Evolutionary conservation across 2,113 vertebrate genomes (phyloP), one percentile per base, ranked within the genome.

Genomic region (Ursus arctos): DNA sequence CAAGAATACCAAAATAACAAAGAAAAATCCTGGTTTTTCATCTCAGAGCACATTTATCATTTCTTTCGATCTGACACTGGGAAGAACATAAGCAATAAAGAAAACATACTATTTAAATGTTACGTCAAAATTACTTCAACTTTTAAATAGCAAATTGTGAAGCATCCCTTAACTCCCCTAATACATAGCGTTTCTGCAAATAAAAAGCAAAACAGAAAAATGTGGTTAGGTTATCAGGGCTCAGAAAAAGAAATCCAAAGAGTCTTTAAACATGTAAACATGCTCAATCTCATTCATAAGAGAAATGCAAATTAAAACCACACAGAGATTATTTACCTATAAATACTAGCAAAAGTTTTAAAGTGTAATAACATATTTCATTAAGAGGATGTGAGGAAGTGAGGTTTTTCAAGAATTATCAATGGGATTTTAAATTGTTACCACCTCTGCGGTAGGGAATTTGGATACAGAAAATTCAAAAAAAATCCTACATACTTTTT

Each of bases 221-320:
- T 6, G 24, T 59, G 69, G 7, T 79, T 80, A 77, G 22, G 16
- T 43, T 22, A 87, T n/a, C 28, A 87, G 63, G n/a, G n/a, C 18
- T 90, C 10, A 90, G 76, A 94, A 81, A 88, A 88, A 93, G 28
- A 96, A 94, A 94, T 24, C 14, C n/a, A 71, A 91, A 96, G 26
- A 13, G 28, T 57, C 57, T 72, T 79, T 93, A 83, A 63, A 72
- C 36, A 76, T 33, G 21, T 91, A 91, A 90, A 89, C 69, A 72
- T 53, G 33, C 26, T 51, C n/a, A 71, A 10, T 83, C 69, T 91
- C 19, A 51, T 40, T 81, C 22, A 59, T 77, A 87, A 82, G 6
- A 86, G 36, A 88, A 83, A 96, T 89, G 57, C 11, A 92, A 63
- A 95, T 93, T 4, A 88, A 97, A 93, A 89, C 3, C 26, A 88